Evolutionary conservation across 2,113 vertebrate genomes (phyloP), one percentile per base, ranked within the genome.

Genomic region (Erpornis zantholeuca): DNA sequence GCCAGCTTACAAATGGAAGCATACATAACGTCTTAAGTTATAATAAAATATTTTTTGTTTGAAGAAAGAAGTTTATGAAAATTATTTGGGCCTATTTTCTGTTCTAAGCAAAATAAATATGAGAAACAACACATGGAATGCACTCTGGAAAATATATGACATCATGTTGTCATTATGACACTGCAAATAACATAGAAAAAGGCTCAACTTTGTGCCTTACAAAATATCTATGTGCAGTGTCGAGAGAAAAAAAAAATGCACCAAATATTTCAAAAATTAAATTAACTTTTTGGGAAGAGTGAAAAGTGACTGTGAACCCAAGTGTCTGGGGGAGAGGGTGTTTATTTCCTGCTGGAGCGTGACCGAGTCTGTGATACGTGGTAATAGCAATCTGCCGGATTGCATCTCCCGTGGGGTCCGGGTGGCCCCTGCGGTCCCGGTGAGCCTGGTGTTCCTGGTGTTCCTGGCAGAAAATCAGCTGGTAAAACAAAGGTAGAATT

Each of bases 381-480:
- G 82, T 98, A 97, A 79, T 98, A 95, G 87, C 99, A 99, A 87
- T 99, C 98, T 29, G 98, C 96, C 2, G 99, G 99, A 95, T 98
- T 98, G 88, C 99, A 99, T 33, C 97, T 98, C 95, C 99, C 99
- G 6, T 92, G 92, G 47, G 97, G 94, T 92, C 99, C 99, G 1
- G 98, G 98, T 23, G 98, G 98, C 10, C 99, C 99, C 25, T 98
- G 98, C 1, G 98, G 93, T 68, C 99, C 99, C 2, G 98, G 91
- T 40, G 96, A 96, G 60, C 98, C 98, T 3, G 97, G 97, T 13
- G 97, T 94, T 63, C 98, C 98, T 3, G 97, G 97, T 13, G 97
- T 94, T 33, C 99, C 97, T 38, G 98, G 97, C 85, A 92, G 92
- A 83, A 97, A 96, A n/a, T 96, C 45, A 88, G 98, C 99, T 96